phyloP scores from a whole-genome alignment of 2,113 vertebrate genomes.

The Urocolius indicus region DNA sequence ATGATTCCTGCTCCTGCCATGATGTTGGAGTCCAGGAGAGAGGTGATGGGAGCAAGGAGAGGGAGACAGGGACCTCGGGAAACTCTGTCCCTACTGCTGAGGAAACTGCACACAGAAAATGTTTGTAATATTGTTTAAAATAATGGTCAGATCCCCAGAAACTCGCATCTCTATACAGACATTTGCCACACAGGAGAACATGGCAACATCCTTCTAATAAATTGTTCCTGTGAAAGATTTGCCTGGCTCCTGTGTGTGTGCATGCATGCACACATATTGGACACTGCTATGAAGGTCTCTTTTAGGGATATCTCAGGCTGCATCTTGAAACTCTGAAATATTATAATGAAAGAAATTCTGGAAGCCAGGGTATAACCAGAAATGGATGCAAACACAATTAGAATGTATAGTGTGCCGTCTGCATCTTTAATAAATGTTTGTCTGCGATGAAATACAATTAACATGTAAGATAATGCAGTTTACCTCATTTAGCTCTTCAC shows the following conservation, averaged over 20 bases:
- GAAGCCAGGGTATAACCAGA: conserved; percentile 68
- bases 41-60: rapidly evolving
- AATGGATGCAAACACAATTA: conserved; percentile 75
- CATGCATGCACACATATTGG: rapidly evolving
- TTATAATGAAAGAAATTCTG: conserved; percentile 34
- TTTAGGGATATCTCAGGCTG: background rate
- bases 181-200: background rate
- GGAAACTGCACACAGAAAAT: background rate
- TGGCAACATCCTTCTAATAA: background rate
- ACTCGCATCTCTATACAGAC: background rate
- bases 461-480: conserved; percentile 77
- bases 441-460: conserved; percentile 80
- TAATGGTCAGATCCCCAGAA: background rate
- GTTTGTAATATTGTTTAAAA: background rate
- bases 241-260: background rate
- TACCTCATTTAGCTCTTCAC: conserved; percentile 78
- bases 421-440: conserved; percentile 77
- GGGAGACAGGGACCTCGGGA: background rate
- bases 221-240: background rate
- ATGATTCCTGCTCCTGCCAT: background rate
- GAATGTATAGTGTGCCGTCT: conserved; percentile 72
- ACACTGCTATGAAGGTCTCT: background rate
- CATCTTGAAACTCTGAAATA: background rate
- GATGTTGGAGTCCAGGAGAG: background rate
- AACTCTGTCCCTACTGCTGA: rapidly evolving